A percentile compares a stretch with the other conserved stretches of the same genome.
Conservation (phyloP, 1,140 invertebrate species). For the Apis dorsata region DNA sequence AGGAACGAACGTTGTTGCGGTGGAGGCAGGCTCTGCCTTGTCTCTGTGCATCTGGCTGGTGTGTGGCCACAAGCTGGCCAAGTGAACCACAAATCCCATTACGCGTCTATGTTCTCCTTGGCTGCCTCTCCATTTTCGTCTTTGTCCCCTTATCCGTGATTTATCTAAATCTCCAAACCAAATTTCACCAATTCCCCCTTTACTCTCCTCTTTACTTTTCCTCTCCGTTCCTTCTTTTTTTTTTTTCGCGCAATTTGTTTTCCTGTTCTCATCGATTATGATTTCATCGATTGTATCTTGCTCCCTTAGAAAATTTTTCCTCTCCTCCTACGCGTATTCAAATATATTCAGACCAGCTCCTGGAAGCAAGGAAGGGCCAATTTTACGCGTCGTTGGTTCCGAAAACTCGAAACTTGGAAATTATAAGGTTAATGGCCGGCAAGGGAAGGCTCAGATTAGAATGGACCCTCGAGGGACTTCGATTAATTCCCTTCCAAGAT, state of each 20-base stretch:
- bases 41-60: slow-evolving; percentile 37
- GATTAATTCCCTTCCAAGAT: slow-evolving; percentile 31
- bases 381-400: not conserved
- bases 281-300: too few relatives aligned
- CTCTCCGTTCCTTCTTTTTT: too few relatives aligned
- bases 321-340: too few relatives aligned
- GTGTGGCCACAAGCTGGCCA: slow-evolving; percentile 53
- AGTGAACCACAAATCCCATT: slow-evolving; percentile 62
- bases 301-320: too few relatives aligned
- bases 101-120: slow-evolving; percentile 38
- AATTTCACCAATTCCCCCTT: not conserved
- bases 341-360: too few relatives aligned
- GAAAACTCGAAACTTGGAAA: not conserved
- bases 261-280: too few relatives aligned
- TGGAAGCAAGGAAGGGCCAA: not conserved
- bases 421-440: slow-evolving; percentile 12
- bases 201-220: too few relatives aligned
- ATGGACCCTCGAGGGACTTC: not conserved
- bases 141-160: slow-evolving; percentile 29
- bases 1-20: slow-evolving; percentile 38
- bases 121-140: slow-evolving; percentile 1
- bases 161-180: not conserved
- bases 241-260: too few relatives aligned
- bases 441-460: not conserved
- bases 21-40: slow-evolving; percentile 18